Conservation (phyloP, 2,797 vertebrate genomes). For the Calcarius lapponicus region DNA sequence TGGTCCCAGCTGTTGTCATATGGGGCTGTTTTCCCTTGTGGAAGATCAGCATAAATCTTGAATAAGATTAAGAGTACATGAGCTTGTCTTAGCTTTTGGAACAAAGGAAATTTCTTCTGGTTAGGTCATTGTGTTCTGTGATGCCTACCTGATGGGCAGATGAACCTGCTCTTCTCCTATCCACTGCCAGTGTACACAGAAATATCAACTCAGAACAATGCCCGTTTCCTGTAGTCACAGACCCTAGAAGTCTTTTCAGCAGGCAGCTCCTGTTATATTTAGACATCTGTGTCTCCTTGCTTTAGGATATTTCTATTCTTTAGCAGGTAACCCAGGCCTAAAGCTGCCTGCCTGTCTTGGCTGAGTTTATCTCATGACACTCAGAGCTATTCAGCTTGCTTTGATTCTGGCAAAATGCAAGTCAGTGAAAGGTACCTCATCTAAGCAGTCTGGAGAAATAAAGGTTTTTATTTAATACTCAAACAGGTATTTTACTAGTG, state of each 20-base stretch:
- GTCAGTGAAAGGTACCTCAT: not conserved
- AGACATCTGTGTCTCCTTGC: not conserved
- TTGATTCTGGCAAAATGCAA: not conserved
- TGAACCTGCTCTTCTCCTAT: not conserved
- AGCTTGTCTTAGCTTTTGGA: not conserved
- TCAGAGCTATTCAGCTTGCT: not conserved
- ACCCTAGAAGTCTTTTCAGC: not conserved
- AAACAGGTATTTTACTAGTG: not conserved
- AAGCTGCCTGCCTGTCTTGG: not conserved
- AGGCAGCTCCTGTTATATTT: not conserved
- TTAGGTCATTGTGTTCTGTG: not conserved
- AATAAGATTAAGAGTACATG: not conserved
- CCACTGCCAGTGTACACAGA: not conserved
- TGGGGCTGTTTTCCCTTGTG: not conserved
- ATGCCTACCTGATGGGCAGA: not conserved
- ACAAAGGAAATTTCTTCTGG: not conserved
- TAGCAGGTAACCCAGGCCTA: not conserved
- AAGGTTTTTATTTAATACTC: not conserved
- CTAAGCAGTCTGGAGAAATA: not conserved
- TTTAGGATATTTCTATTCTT: not conserved
- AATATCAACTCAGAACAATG: not conserved
- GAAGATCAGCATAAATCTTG: not conserved
- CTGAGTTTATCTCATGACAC: not conserved
- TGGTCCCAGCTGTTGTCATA: not conserved
- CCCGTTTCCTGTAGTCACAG: not conserved